These are phyloP conservation scores for Diplolepis rosae DNA, from an alignment of 2,888 invertebrate species.

Conservation along the genomic window DNA sequence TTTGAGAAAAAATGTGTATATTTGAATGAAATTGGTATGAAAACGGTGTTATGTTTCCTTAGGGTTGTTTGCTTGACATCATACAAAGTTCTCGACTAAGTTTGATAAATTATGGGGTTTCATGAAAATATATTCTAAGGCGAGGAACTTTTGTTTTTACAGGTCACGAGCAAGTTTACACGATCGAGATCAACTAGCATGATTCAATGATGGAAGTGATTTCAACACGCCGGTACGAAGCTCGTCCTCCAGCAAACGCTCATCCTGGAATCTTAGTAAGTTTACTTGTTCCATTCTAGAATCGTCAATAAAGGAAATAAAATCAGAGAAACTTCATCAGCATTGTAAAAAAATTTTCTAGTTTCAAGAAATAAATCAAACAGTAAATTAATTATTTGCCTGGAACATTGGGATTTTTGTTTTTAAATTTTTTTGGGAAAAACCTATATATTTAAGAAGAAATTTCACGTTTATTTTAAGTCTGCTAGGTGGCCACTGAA, in stretches of 20 bases:
- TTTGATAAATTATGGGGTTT: slow-evolving; percentile 32
- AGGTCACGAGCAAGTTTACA: slow-evolving; percentile 25
- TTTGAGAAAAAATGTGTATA: not conserved
- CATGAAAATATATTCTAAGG: slow-evolving; percentile 24
- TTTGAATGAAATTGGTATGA: not conserved
- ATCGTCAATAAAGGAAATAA: not conserved
- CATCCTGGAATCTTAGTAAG: slow-evolving; percentile 65
- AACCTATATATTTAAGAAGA: no score
- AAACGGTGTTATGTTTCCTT: slow-evolving; percentile 39
- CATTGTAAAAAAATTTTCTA: no score
- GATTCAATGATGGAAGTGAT: slow-evolving; percentile 70
- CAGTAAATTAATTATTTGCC: no score
- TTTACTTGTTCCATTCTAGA: slow-evolving; percentile 27
- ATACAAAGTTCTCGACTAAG: slow-evolving; percentile 23
- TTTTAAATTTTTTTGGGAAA: no score
- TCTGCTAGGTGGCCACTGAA: no score
- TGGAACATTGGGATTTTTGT: no score
- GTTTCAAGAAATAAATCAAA: no score
- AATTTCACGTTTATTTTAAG: no score
- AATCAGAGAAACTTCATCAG: no score
- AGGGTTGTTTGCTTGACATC: slow-evolving; percentile 16
- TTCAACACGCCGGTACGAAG: slow-evolving; percentile 71
- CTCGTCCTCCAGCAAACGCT: slow-evolving; percentile 64
- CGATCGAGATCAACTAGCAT: slow-evolving; percentile 43
- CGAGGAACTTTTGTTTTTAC: slow-evolving; percentile 32